Evolutionary conservation across 2,888 invertebrate species (phyloP), one percentile per base, ranked within the genome.

Genomic region (Thymelicus sylvestris): DNA sequence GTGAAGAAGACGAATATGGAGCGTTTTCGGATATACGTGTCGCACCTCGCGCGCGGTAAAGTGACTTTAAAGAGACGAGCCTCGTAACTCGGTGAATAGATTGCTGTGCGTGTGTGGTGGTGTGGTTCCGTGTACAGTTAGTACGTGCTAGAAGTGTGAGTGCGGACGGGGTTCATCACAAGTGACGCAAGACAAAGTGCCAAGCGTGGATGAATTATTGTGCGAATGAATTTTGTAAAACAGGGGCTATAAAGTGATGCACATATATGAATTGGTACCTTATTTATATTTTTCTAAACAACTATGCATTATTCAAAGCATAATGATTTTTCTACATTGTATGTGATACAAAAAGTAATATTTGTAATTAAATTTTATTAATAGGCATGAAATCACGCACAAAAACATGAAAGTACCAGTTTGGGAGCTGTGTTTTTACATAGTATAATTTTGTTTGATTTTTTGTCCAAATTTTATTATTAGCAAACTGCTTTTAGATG

Each of bases 21-120:
- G 75, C 97, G 98, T 90, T 95, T 98, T 24, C 95, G 97, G 86
- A 97, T 99, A 84, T 97, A 96, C 85, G 95, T 97, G 80, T 95
- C 97, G 1, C 97, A 98, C 85, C 89, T 99, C 78, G 96, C 97
- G 74, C 96, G 97, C 79, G 98, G 98, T 19, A 98, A 98, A 93
- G 96, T 97, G 83, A 96, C 97, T 31, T 96, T 98, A 79, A 97
- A 98, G 84, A 94, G 98, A 78, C 95, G 98, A 79, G 97, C 98
- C 15, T 96, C 97, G 60, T 97, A 95, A 86, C 76, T 76, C 31
- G 31, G 41, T 44, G 60, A 67, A 66, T 63, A 73, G 44, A 44
- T 44, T 8, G 73, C 76, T 78, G 57, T 60, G 60, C 73, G 73
- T 65, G 71, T 67, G 74, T 64, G 74, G 74, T 19, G 44, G 73